These are phyloP conservation scores for Synergus laeviventris DNA, from an alignment of 2,888 invertebrate species.

Conservation along the genomic window DNA sequence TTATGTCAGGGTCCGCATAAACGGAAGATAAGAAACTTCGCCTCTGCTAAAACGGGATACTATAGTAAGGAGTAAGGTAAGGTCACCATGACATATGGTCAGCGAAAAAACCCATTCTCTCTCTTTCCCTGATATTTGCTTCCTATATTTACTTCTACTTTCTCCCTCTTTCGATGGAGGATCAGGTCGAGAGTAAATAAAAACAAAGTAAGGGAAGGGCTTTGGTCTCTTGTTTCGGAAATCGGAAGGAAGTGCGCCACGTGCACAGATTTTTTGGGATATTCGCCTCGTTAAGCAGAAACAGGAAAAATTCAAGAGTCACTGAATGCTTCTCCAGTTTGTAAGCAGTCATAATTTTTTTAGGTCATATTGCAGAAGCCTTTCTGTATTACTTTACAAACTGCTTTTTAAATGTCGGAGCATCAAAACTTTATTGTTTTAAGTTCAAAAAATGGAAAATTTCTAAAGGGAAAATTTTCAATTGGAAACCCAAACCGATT, in stretches of 20 bases:
- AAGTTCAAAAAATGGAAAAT: too few species aligned
- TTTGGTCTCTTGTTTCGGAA: constrained; percentile 41
- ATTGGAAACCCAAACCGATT: too few species aligned
- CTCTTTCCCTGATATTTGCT: constrained; percentile 32
- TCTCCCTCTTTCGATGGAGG: constrained; percentile 36
- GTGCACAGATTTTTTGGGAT: constrained; percentile 46
- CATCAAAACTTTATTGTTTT: too few species aligned
- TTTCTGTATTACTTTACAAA: too few species aligned
- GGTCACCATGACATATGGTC: constrained; percentile 66
- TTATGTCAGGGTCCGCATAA: constrained; percentile 58
- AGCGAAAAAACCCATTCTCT: constrained; percentile 57
- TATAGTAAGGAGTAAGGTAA: constrained; percentile 60
- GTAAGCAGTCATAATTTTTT: neutral
- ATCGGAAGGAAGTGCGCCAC: constrained; percentile 65
- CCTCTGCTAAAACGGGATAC: constrained; percentile 55
- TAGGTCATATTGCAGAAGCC: neutral
- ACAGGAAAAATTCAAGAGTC: constrained; percentile 2
- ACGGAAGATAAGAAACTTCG: constrained; percentile 62
- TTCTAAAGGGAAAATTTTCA: too few species aligned
- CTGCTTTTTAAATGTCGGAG: too few species aligned
- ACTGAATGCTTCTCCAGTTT: neutral
- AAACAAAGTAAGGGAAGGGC: constrained; percentile 21
- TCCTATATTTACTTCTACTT: constrained; percentile 31
- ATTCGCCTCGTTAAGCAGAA: constrained; percentile 19
- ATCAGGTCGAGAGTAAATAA: constrained; percentile 29